phyloP scores from a whole-genome alignment of 2,888 invertebrate species.

The Epinotia nisella region DNA sequence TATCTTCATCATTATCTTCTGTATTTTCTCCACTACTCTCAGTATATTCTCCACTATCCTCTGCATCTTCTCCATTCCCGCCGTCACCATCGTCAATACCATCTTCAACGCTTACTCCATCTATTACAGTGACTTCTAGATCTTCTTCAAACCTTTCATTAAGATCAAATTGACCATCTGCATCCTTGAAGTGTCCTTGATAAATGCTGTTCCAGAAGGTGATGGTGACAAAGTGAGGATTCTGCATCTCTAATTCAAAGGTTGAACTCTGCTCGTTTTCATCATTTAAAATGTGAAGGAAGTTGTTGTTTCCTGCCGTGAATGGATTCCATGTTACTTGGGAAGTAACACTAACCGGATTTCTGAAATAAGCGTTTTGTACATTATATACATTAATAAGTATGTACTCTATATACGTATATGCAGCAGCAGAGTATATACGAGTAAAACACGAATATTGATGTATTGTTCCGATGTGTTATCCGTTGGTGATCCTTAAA shows the following conservation, averaged over 20 bases:
- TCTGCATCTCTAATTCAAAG: conserved; percentile 57
- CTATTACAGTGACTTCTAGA: conserved; percentile 43
- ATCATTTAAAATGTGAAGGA: conserved; percentile 60
- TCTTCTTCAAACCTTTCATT: conserved; percentile 56
- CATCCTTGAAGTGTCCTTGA: conserved; percentile 65
- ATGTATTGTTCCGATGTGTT: no score
- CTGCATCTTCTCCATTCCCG: conserved; percentile 43
- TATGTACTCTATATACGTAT: no score
- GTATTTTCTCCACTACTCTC: conserved; percentile 46
- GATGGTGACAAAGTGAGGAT: conserved; percentile 62
- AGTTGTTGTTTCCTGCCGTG: conserved; percentile 52
- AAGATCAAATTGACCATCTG: conserved; percentile 63
- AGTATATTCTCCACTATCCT: conserved; percentile 40
- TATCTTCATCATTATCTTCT: conserved; percentile 35
- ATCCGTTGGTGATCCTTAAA: no score
- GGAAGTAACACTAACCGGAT: conserved; percentile 64
- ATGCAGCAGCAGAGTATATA: no score
- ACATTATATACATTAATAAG: background rate
- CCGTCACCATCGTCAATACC: conserved; percentile 40
- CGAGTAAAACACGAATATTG: no score
- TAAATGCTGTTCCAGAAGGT: conserved; percentile 72
- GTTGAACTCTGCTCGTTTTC: conserved; percentile 52
- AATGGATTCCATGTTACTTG: conserved; percentile 63
- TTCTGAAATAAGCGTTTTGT: conserved; percentile 55
- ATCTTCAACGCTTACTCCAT: conserved; percentile 33